Percentiles rank a stretch among this genome's conserved stretches.
Conservation (phyloP, 1,140 invertebrate species). For the Drosophila ficusphila region DNA sequence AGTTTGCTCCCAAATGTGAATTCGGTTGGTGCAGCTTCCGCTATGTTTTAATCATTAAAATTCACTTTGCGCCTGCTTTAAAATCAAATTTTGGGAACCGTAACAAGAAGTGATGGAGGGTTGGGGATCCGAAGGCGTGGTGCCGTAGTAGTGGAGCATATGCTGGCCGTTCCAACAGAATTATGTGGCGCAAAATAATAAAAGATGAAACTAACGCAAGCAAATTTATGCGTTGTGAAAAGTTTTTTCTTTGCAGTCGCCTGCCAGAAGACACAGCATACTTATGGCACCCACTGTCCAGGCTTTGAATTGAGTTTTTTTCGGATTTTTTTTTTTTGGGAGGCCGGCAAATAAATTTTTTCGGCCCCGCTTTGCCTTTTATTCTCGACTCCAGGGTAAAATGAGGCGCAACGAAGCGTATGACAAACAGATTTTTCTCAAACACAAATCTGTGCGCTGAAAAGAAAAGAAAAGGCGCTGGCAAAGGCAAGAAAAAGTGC, state of each 20-base stretch:
- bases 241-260: conserved; percentile 49
- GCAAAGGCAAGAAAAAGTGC: conserved; percentile 70
- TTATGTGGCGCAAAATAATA: conserved; percentile 71
- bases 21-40: too few relatives aligned
- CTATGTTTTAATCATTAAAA: conserved; percentile 60
- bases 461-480: conserved; percentile 54
- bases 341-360: conserved; percentile 66
- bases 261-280: conserved; percentile 23
- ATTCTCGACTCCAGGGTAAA: conserved; percentile 54
- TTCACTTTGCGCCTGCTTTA: conserved; percentile 72
- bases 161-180: conserved; percentile 64
- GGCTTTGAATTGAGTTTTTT: conserved; percentile 60
- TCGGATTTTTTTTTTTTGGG: conserved; percentile 11
- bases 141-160: conserved; percentile 52
- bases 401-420: conserved; percentile 82
- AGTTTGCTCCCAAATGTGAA: too few relatives aligned
- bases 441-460: conserved; percentile 79
- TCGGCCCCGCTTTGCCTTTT: conserved; percentile 4
- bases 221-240: conserved; percentile 80
- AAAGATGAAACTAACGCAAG: conserved; percentile 64
- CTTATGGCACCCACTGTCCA: conserved; percentile 60
- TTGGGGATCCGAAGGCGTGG: neutral
- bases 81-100: conserved; percentile 64
- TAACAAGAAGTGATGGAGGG: conserved; percentile 6
- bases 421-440: conserved; percentile 83